Evolutionary conservation across 2,797 vertebrate species (phyloP), one percentile per base, ranked within the genome.

Genomic region (Bryconaethiops microstoma): DNA sequence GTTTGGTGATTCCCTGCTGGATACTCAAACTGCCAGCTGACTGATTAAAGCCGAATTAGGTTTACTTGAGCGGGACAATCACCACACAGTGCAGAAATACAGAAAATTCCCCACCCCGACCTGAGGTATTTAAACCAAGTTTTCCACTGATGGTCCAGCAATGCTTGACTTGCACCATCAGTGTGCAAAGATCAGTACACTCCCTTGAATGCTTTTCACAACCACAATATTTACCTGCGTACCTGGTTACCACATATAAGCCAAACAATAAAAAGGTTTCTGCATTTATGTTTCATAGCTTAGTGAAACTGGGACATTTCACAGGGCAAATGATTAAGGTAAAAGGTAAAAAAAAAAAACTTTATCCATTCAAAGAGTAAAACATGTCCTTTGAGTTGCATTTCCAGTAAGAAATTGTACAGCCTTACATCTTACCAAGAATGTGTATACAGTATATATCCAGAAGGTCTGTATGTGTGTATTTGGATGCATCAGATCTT

Each of bases 161-260:
- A 21, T 5, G 17, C 39, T 67, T 67, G 21, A 0, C 1, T 25
- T 23, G n/a, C 68, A 25, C 45, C 14, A 50, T 70, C 29, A 70
- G 45, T 74, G 83, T 74, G 42, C 80, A 85, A 85, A 85, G 83
- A 85, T 85, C 80, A 77, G 23, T 42, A 63, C 19, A 82, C 77
- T 69, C 62, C 25, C 76, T 57, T 57, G 10, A 54, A 40, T 57
- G 19, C 16, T 55, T 82, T 74, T 65, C 55, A 74, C 13, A 54
- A 72, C 71, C 35, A 48, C 40, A 25, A 48, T 76, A 77, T 71
- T 65, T 65, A 65, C 63, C 16, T n/a, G 35, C 6, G 5, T 45
- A 60, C 65, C 40, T 84, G 67, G 64, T 21, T 64, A 82, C 67
- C 59, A 59, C 16, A 59, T 62, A n/a, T 60, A 23, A 73, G 14